A percentile compares a stretch with the other conserved stretches of the same genome.
These are phyloP conservation scores for Tolmerus cingulatus DNA, from an alignment of 2,888 invertebrate genomes.

Conservation along the genomic window DNA sequence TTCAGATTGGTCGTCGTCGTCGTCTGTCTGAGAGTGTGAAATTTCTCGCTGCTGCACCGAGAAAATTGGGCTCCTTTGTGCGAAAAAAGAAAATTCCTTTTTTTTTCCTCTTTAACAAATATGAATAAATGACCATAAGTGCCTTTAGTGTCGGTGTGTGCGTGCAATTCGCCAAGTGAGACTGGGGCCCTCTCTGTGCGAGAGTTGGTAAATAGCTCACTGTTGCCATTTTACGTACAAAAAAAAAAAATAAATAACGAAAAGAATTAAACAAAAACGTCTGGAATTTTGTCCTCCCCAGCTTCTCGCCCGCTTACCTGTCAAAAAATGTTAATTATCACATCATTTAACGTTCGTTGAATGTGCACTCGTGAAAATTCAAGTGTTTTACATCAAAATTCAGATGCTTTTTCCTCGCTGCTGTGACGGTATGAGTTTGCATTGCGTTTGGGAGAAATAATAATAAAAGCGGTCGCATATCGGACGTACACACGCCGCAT, in stretches of 20 bases:
- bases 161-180: not conserved
- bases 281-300: not conserved
- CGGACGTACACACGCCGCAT: too few relatives aligned
- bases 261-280: not conserved
- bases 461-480: not conserved
- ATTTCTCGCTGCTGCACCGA: not conserved
- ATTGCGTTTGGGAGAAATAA: not conserved
- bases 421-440: not conserved
- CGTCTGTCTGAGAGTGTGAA: not conserved
- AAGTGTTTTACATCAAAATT: not conserved
- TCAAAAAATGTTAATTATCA: not conserved
- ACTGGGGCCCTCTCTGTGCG: not conserved
- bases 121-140: constrained; percentile 20
- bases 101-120: not conserved
- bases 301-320: not conserved
- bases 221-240: not conserved
- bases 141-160: not conserved
- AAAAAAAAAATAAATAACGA: too few relatives aligned
- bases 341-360: not conserved
- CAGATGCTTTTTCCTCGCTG: not conserved
- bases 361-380: not conserved
- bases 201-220: not conserved
- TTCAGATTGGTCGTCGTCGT: not conserved
- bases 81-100: not conserved
- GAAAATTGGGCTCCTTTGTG: constrained; percentile 15